Percentiles rank a stretch among this genome's conserved stretches.
These are phyloP conservation scores for Zaprionus kolodkinae DNA, from an alignment of 1,140 invertebrate genomes.

Conservation along the genomic window DNA sequence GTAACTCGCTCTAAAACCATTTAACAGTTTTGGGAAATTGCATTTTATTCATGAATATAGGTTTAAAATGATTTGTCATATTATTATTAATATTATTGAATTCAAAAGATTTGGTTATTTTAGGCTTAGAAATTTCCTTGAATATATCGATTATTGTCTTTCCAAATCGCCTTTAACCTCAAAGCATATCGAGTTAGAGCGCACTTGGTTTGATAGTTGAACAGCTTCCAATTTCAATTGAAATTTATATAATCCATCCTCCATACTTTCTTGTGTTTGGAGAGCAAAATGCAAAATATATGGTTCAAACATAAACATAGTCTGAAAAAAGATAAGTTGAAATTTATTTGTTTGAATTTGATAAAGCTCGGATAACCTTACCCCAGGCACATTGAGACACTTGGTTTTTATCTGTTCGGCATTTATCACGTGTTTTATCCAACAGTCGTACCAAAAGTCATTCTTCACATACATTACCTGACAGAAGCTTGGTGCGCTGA, in stretches of 20 bases:
- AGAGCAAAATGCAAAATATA: not conserved
- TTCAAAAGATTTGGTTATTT: too few relatives aligned
- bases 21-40: too few relatives aligned
- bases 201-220: not conserved
- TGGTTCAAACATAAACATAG: not conserved
- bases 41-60: too few relatives aligned
- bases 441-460: not conserved
- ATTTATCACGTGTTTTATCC: not conserved
- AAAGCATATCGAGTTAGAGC: not conserved
- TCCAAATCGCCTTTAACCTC: not conserved
- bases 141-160: not conserved
- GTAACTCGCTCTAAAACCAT: too few relatives aligned
- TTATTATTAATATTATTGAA: too few relatives aligned
- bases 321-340: not conserved
- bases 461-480: not conserved
- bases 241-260: not conserved
- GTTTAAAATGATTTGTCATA: too few relatives aligned
- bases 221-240: not conserved
- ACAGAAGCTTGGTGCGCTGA: not conserved
- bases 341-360: not conserved
- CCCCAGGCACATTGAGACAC: not conserved
- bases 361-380: not conserved
- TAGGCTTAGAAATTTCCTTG: too few relatives aligned
- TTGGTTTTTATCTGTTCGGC: not conserved
- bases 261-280: not conserved